Percentiles rank a stretch among this genome's conserved stretches.
Conservation (phyloP, 2,888 invertebrate genomes). For the Heteromyza rotundicornis region DNA sequence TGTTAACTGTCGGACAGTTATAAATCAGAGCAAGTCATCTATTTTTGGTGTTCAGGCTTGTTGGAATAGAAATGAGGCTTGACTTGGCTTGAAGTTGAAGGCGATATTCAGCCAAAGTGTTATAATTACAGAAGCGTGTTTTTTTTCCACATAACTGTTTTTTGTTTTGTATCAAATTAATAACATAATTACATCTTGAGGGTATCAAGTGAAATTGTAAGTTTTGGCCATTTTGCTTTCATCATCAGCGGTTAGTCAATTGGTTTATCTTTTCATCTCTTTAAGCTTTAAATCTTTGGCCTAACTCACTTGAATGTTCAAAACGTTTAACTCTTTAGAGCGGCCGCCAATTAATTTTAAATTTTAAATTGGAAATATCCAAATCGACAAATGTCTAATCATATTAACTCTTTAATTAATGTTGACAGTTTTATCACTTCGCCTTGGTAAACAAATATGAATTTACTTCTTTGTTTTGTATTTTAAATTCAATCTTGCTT, state of each 20-base stretch:
- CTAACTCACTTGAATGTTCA: background rate
- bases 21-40: constrained; percentile 45
- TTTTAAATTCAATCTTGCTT: constrained; percentile 13
- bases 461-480: too few relatives aligned
- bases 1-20: constrained; percentile 57
- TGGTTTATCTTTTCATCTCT: too few relatives aligned
- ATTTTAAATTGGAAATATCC: constrained; percentile 3
- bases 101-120: constrained; percentile 17
- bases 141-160: background rate
- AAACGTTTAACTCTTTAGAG: background rate
- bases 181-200: too few relatives aligned
- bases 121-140: constrained; percentile 25
- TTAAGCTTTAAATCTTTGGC: background rate
- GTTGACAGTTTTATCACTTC: constrained; percentile 29
- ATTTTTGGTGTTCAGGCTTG: constrained; percentile 22
- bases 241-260: too few relatives aligned
- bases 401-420: constrained; percentile 21
- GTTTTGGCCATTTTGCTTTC: too few relatives aligned
- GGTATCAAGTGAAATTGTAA: too few relatives aligned
- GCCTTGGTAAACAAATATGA: background rate
- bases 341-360: background rate
- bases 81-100: constrained; percentile 8
- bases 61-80: background rate
- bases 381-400: too few relatives aligned
- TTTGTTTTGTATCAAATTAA: too few relatives aligned